Percentiles rank a stretch among this genome's conserved stretches.
Evolutionary conservation across 2,797 vertebrate species (phyloP).

Genomic region (Oophaga sylvatica): DNA sequence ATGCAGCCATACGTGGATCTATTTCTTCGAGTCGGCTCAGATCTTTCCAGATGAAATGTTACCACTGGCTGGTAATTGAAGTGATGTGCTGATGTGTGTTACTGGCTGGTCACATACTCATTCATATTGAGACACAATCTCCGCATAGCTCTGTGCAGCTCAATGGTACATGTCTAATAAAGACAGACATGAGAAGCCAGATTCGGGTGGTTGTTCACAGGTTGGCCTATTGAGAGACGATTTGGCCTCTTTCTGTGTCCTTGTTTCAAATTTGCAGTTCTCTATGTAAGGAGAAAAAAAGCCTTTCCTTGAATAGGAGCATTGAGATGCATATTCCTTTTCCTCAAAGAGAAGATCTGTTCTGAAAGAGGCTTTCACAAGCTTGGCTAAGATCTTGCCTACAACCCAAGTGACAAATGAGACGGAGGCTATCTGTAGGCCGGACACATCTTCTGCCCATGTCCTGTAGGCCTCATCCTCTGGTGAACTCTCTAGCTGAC

Average conservation of each 20-base stretch:
- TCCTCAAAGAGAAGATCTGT: conserved; percentile 60
- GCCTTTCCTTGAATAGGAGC: conserved; percentile 75
- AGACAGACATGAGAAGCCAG: conserved; percentile 63
- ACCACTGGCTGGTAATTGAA: neutral
- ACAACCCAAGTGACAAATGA: conserved; percentile 73
- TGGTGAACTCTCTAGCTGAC: conserved; percentile 49
- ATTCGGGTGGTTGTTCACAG: conserved; percentile 63
- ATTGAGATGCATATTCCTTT: conserved; percentile 71
- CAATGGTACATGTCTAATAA: conserved; percentile 67
- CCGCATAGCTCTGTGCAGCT: conserved; percentile 56
- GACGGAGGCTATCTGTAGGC: conserved; percentile 56
- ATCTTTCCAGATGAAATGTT: neutral
- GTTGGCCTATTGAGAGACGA: conserved; percentile 36
- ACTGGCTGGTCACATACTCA: conserved; percentile 10
- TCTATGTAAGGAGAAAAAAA: conserved; percentile 67
- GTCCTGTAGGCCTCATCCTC: conserved; percentile 51
- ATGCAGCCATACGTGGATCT: neutral
- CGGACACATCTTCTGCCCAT: conserved; percentile 55
- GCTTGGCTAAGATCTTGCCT: conserved; percentile 69
- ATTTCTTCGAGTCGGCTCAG: neutral
- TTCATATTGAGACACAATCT: neutral
- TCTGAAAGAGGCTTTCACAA: conserved; percentile 77
- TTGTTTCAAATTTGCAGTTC: conserved; percentile 66
- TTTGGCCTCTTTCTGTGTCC: conserved; percentile 43
- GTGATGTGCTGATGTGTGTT: conserved; percentile 22